phyloP scores from a whole-genome alignment of 2,888 invertebrate genomes.

The Melangyna quadrimaculata region DNA sequence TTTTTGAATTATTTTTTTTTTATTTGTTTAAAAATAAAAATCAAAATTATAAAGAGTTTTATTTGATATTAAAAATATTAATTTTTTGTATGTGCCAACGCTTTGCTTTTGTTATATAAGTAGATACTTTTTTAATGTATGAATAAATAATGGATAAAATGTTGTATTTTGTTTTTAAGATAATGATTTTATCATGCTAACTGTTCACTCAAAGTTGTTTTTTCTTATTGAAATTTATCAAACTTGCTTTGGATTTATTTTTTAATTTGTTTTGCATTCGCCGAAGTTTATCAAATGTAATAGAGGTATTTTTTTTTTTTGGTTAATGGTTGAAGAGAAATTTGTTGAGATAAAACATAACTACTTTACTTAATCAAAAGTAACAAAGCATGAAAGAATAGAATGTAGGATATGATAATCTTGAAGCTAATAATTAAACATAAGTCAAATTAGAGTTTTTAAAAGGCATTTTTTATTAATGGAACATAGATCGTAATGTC shows the following conservation, averaged over 20 bases:
- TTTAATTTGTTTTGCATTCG: slow-evolving; percentile 14
- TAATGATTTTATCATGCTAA: slow-evolving; percentile 24
- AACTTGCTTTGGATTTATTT: slow-evolving; percentile 40
- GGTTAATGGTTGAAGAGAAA: too few species aligned
- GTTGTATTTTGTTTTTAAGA: slow-evolving; percentile 26
- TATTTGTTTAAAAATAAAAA: background rate
- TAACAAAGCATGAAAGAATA: too few species aligned
- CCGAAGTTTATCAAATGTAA: background rate
- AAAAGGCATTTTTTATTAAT: too few species aligned
- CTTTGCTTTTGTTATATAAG: slow-evolving; percentile 55
- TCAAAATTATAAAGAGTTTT: slow-evolving; percentile 31
- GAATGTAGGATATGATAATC: too few species aligned
- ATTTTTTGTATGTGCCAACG: slow-evolving; percentile 67
- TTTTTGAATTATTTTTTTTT: background rate
- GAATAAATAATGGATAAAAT: slow-evolving; percentile 63
- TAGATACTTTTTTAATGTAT: slow-evolving; percentile 45
- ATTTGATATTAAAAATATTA: slow-evolving; percentile 37
- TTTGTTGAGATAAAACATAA: too few species aligned
- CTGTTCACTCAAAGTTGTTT: slow-evolving; percentile 38
- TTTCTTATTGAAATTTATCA: slow-evolving; percentile 15
- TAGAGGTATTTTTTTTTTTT: background rate
- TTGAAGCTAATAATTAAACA: too few species aligned
- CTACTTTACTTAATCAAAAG: too few species aligned
- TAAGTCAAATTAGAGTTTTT: too few species aligned
- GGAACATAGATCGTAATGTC: too few species aligned